These are phyloP conservation scores for Cotesia typhae DNA, from an alignment of 1,140 invertebrate genomes.

Conservation along the genomic window DNA sequence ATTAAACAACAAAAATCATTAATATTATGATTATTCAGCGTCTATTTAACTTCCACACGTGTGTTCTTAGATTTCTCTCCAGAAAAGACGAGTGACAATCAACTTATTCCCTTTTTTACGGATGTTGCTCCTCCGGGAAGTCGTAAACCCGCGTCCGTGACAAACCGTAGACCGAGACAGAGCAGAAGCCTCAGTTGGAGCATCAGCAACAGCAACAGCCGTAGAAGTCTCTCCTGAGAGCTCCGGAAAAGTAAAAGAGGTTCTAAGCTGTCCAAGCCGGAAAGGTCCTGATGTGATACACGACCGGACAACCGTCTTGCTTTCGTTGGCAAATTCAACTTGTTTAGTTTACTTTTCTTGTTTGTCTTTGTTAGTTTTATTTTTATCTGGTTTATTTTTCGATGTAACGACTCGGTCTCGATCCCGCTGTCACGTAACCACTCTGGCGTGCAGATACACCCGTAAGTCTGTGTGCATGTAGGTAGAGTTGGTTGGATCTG, in stretches of 20 bases:
- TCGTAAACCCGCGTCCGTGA: slow-evolving; percentile 16
- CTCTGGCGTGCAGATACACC: neutral
- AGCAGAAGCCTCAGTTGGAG: neutral
- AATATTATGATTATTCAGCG: neutral
- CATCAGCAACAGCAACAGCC: too few species aligned
- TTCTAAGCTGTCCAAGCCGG: slow-evolving; percentile 12
- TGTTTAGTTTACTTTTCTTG: neutral
- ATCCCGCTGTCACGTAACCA: neutral
- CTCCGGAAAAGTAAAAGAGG: slow-evolving; percentile 8
- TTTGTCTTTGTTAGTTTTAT: neutral
- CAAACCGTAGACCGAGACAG: neutral
- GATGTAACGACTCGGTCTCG: neutral
- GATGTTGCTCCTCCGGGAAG: slow-evolving; percentile 2
- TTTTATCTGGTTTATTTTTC: neutral
- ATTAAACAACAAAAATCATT: neutral
- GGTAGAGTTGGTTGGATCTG: too few species aligned
- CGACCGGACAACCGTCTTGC: slow-evolving; percentile 6
- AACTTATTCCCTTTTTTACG: slow-evolving; percentile 17
- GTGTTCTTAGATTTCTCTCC: neutral
- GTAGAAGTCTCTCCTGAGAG: slow-evolving; percentile 3
- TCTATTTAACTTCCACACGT: neutral
- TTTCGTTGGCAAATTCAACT: slow-evolving; percentile 19
- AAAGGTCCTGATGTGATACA: slow-evolving; percentile 14
- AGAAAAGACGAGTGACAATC: neutral
- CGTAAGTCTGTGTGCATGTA: too few species aligned